Evolutionary conservation across 30 jellyfish, hydroid and myxozoan genomes (phyloP).

Genomic region (Turritopsis dohrnii): DNA sequence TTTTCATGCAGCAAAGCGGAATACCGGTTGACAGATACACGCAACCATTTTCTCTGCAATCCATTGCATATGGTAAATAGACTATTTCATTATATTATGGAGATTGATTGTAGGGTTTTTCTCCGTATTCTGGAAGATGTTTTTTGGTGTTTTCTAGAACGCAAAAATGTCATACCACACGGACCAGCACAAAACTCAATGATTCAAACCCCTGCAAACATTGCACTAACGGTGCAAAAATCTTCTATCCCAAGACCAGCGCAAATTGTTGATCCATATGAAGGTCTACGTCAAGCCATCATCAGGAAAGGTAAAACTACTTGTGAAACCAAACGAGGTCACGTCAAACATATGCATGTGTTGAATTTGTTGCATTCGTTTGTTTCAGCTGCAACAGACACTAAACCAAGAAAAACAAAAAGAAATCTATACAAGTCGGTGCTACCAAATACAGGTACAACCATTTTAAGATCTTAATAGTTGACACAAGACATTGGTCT

Average conservation of each 20-base stretch:
- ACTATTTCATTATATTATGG: neutral
- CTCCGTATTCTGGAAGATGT: too few relatives aligned
- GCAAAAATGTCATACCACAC: neutral
- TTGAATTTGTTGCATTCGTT: neutral
- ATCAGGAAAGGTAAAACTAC: neutral
- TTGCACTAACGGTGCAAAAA: constrained; percentile 27
- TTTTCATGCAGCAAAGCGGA: neutral
- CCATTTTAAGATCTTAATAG: too few relatives aligned
- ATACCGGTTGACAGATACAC: neutral
- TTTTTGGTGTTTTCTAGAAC: neutral
- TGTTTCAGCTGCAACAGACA: neutral
- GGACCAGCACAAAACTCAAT: neutral
- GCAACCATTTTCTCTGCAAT: neutral
- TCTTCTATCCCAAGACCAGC: constrained; percentile 22
- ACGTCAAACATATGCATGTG: too few relatives aligned
- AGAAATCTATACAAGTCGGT: neutral
- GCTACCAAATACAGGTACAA: neutral
- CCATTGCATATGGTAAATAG: neutral
- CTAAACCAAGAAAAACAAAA: constrained; percentile 2
- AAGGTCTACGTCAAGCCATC: constrained; percentile 3
- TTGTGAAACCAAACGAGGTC: neutral
- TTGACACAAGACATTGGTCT: too few relatives aligned
- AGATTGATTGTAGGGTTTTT: too few relatives aligned
- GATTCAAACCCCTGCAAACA: neutral
- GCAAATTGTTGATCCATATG: neutral